These are phyloP conservation scores for Camponotus fellah DNA, from an alignment of 2,888 invertebrate species.

Conservation along the genomic window DNA sequence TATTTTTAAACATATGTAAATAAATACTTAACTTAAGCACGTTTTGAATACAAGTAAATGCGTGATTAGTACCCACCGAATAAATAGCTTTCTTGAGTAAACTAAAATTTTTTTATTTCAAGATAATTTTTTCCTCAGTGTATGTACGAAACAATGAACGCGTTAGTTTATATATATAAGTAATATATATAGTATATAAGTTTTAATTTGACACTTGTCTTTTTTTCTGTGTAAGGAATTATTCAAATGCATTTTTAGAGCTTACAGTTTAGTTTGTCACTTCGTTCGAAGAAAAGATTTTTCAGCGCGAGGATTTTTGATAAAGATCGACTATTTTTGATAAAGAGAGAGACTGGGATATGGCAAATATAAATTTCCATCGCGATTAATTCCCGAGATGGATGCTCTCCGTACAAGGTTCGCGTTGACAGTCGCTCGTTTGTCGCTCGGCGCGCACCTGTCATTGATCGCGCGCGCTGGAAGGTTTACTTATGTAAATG, in stretches of 20 bases:
- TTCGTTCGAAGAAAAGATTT: background rate
- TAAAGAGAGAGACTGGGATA: background rate
- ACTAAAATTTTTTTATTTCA: too few relatives aligned
- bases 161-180: too few relatives aligned
- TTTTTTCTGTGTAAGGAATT: background rate
- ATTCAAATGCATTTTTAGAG: background rate
- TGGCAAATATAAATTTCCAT: background rate
- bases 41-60: too few relatives aligned
- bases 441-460: constrained; percentile 66
- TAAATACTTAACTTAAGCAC: too few relatives aligned
- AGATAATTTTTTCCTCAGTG: too few relatives aligned
- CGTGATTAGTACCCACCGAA: too few relatives aligned
- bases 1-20: too few relatives aligned
- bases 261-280: background rate
- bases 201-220: too few relatives aligned
- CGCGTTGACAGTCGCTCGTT: constrained; percentile 45
- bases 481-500: constrained; percentile 76
- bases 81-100: too few relatives aligned
- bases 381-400: background rate
- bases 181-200: too few relatives aligned
- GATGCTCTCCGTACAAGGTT: constrained; percentile 20
- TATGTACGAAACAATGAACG: too few relatives aligned
- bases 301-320: background rate
- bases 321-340: background rate
- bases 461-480: constrained; percentile 60